Base-by-base conservation (phyloP, 1,140 invertebrate species). In the Pristionchus pacificus region DNA sequence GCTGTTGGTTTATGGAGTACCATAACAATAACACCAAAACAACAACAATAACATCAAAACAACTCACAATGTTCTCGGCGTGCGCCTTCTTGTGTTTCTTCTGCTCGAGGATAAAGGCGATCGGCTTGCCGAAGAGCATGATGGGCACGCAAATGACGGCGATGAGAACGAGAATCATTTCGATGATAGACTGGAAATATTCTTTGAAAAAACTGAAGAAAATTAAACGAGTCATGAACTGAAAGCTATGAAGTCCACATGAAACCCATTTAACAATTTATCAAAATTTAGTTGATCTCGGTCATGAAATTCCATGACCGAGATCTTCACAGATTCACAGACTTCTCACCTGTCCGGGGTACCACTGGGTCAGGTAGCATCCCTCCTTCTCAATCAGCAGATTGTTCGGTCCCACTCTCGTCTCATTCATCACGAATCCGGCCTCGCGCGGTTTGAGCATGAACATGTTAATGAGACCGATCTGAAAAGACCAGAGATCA, bases 81-180 rank as follows among this genome's bases (percentile, higher is more conserved):
- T 83, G 67, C 27, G 77, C 80, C 60, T 80, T 60, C 68, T 78
- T 78, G 15, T 79, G 77, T 62, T 83, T 82, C 65, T 78, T 75
- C 69, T 83, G 82, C 63, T 84, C 74, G 75, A 84, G 80, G 2
- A 80, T 32, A 66, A 79, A 77, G 70, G 83, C 76, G 24, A 81
- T 80, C 0, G 95, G 95, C 85, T 95, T 98, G 6, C 91, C 91
- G 3, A 96, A 85, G 70, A 98, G 87, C 91, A 98, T 91, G 81
- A 93, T 89, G 0, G 95, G 95, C 32, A 98, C 90, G 83, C 94
- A 97, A 30, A 90, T 75, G 0, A 95, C 78, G 0, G 90, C 92
- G 1, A 91, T 73, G 6, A 91, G 80, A 1, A 95, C 89, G 55
- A 93, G 89, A 59, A 89, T 84, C 27, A 86, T 86, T 84, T 97